Base-by-base conservation (phyloP, 2,888 invertebrate genomes). In the Eulithis testata region DNA sequence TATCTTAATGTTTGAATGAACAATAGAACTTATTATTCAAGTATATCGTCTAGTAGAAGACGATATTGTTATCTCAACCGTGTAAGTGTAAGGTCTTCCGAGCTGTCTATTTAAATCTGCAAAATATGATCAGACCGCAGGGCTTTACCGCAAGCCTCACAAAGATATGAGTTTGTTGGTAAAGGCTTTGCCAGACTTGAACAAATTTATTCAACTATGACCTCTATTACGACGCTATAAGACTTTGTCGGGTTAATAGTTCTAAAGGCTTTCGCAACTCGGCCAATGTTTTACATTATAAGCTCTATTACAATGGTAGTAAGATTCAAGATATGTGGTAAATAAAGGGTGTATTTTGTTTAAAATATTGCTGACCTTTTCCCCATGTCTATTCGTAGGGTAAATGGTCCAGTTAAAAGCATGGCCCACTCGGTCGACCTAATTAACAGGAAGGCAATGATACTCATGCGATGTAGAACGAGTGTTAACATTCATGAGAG, bases 401-500 rank as follows among this genome's bases (percentile, higher is more conserved):
- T 68, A 66, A 71, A 68, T 66, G 69, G 66, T 45, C 50, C 70
- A 65, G 64, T 71, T 57, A 64, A 59, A 60, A 51, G 61, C 63
- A 47, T 56, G 71, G 57, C 65, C 44, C 57, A 67, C 63, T 63
- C 67, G 44, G 52, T 56, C 73, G 74, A 74, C 72, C 73, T 74
- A 73, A 75, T 75, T 74, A 73, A 70, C 70, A 43, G 63, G 57
- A 63, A 70, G 73, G 70, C 68, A 72, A 70, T 66, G 55, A 59
- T 62, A 55, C 62, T 62, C 66, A 59, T 51, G 57, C 57, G 62
- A 55, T 66, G 68, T 73, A 69, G 69, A 73, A 69, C 69, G 70
- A 63, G 63, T 69, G 69, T 69, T 73, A 73, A 71, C 70, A 73
- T 73, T 71, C 71, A 70, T 73, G 68, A 69, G 69, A 67, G 27